Evolutionary conservation across 1,140 invertebrate species (phyloP).

Genomic region (Hermetia illucens): DNA sequence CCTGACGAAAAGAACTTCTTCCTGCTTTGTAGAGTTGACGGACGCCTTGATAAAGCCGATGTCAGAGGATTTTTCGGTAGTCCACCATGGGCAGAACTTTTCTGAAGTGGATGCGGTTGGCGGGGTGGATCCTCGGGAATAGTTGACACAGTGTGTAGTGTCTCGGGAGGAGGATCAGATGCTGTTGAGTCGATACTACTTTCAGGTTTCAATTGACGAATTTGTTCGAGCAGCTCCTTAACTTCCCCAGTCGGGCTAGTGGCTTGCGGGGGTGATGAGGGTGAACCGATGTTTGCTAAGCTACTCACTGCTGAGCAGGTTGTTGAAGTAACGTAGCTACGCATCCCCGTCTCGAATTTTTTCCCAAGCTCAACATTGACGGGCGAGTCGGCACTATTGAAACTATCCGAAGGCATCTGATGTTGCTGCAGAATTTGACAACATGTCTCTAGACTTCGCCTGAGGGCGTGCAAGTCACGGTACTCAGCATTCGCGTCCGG

Average conservation of each 20-base stretch:
- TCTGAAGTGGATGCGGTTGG: no score
- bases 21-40: slow-evolving; percentile 13
- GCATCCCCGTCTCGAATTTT: slow-evolving; percentile 7
- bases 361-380: slow-evolving; percentile 7
- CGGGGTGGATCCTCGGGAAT: no score
- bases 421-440: slow-evolving; percentile 16
- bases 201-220: slow-evolving; percentile 42
- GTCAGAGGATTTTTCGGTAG: neutral
- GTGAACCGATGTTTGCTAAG: slow-evolving; percentile 41
- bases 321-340: slow-evolving; percentile 29
- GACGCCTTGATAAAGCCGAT: slow-evolving; percentile 6
- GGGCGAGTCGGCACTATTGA: slow-evolving; percentile 8
- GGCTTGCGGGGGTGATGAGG: slow-evolving; percentile 58
- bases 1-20: slow-evolving; percentile 16
- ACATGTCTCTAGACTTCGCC: slow-evolving; percentile 22
- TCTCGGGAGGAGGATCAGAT: slow-evolving; percentile 11
- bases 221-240: slow-evolving; percentile 49
- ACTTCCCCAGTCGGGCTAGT: slow-evolving; percentile 61
- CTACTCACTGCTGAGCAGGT: slow-evolving; percentile 51
- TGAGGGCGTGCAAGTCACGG: slow-evolving; percentile 8
- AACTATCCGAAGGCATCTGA: slow-evolving; percentile 5
- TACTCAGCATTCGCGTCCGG: slow-evolving; percentile 4
- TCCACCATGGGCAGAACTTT: no score
- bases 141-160: slow-evolving; percentile 20
- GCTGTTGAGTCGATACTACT: slow-evolving; percentile 17